Conservation (phyloP, 2,888 invertebrate species). For the Vesta saturnalis region DNA sequence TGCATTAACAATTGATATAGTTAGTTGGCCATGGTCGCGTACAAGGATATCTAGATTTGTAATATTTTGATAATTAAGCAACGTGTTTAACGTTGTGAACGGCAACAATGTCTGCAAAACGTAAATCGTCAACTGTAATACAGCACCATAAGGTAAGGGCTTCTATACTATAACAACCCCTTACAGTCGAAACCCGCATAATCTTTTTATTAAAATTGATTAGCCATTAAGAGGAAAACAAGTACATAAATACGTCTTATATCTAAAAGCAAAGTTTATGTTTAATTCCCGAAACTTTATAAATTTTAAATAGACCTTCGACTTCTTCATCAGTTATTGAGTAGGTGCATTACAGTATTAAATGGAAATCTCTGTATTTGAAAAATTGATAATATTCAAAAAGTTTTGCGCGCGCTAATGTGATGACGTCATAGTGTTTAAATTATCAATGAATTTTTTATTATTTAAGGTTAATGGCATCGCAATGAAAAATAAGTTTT, state of each 20-base stretch:
- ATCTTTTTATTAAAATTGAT: too few relatives aligned
- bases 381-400: background rate
- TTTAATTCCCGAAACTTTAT: background rate
- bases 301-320: background rate
- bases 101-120: constrained; percentile 74
- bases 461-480: background rate
- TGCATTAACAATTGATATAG: constrained; percentile 60
- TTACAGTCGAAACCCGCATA: too few relatives aligned
- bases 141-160: constrained; percentile 69
- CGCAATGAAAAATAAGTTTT: background rate
- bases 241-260: too few relatives aligned
- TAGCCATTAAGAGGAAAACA: too few relatives aligned
- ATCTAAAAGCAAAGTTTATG: background rate
- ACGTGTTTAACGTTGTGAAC: constrained; percentile 27
- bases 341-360: background rate
- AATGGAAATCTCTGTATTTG: background rate
- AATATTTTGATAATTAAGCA: constrained; percentile 3
- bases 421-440: background rate
- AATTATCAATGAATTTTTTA: background rate
- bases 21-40: constrained; percentile 59
- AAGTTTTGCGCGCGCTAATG: background rate
- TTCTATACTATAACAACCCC: too few relatives aligned
- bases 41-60: constrained; percentile 33
- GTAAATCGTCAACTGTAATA: constrained; percentile 78
- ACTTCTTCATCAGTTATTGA: constrained; percentile 5